Base-by-base conservation (phyloP, 2,797 vertebrate species). In the Chrysocyon brachyurus region DNA sequence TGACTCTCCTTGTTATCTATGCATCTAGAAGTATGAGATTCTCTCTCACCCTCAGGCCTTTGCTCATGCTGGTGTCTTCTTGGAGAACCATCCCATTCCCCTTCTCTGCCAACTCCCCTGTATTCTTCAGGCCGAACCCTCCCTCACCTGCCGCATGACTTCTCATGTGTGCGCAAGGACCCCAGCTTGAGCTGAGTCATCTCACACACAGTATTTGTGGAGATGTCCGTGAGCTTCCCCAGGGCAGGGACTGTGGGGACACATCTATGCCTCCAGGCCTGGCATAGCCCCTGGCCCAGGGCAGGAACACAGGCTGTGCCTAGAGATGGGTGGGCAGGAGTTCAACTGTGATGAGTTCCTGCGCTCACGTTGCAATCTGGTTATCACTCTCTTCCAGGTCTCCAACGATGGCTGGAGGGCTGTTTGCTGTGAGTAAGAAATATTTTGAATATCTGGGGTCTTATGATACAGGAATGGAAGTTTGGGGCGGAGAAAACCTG, bases 381-480 rank as follows among this genome's bases (percentile, higher is more conserved):
- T 1, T 66, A 0, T 83, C 33, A 6, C n/a, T 91, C 5, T 94
- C 92, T 98, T 93, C 82, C 77, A 99, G 99, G 98, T 99, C 99
- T 98, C 99, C 99, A 7, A 99, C 99, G 0, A 99, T 99, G 99
- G 99, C 99, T 85, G 99, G 99, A 56, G 99, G 99, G 46, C 98
- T 99, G 95, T 99, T 99, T 99, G 99, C 99, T 87, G 99, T 99
- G 94, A 99, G 98, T 97, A 99, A 99, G 98, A 99, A 98, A 86
- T 99, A 99, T 97, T 99, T 99, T 98, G 99, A 99, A 82, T 99
- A 99, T 98, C 99, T 99, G 97, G 99, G 99, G 94, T 99, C 99
- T 2, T 99, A 99, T 70, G 99, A 99, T 98, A 99, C 99, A n/a
- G 99, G 99, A 97, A 99, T 99, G 99, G 99, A 99, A 99, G 99